phyloP scores from a whole-genome alignment of 37 sponge, comb jelly and placozoan genomes.

The Oscarella lobularis region DNA sequence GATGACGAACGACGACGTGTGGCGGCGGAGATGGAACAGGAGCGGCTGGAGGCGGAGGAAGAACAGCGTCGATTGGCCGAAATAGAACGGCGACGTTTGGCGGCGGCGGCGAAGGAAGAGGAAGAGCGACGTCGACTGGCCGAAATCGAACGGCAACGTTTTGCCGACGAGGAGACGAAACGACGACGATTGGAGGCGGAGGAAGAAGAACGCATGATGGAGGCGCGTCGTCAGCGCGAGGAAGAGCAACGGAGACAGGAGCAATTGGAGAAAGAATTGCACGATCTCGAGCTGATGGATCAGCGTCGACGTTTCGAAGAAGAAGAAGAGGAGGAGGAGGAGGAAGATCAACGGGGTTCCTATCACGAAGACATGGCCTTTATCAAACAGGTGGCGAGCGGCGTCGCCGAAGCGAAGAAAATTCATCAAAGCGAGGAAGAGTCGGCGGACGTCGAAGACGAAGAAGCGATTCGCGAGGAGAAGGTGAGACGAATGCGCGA shows the following conservation, averaged over 20 bases:
- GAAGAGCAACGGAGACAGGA: too few species aligned
- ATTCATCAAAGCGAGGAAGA: not conserved
- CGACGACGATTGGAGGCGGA: not conserved
- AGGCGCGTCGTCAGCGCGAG: too few species aligned
- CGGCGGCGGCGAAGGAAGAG: not conserved
- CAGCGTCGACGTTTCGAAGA: too few species aligned
- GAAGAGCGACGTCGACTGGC: too few species aligned
- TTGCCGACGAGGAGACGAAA: not conserved
- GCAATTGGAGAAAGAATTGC: too few species aligned
- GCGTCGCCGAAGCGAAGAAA: not conserved
- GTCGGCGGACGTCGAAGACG: too few species aligned
- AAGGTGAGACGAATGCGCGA: not conserved
- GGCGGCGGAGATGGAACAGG: not conserved
- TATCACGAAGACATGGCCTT: not conserved
- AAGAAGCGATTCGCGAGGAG: not conserved
- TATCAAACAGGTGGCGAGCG: not conserved
- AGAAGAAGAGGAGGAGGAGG: not conserved
- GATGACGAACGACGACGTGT: not conserved
- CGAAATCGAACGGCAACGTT: not conserved
- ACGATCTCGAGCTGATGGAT: too few species aligned
- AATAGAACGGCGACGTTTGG: not conserved
- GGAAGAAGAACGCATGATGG: not conserved
- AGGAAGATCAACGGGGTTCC: not conserved
- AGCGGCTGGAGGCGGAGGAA: not conserved
- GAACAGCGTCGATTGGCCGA: not conserved